Evolutionary conservation across 2,888 invertebrate genomes (phyloP), one percentile per base, ranked within the genome.

Genomic region (Cephus pygmeus): DNA sequence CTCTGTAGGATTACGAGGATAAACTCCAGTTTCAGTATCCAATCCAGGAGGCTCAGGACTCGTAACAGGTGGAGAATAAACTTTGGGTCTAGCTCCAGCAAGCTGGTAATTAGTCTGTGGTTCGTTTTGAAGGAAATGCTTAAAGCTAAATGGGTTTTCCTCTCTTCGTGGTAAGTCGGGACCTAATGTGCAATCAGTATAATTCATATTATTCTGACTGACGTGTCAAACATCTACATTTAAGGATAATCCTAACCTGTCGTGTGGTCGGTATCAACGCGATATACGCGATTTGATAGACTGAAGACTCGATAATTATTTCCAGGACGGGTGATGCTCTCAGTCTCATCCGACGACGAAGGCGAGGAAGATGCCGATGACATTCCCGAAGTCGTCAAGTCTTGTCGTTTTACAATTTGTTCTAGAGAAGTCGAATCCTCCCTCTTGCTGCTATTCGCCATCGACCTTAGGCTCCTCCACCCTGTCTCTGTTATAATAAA

Each of bases 111-210:
- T 94, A 36, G 92, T 92, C 81, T 92, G 93, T 73, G 92, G 88
- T 86, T 95, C 95, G 85, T 95, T 94, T 88, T 95, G 95, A 84
- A 97, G 91, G 90, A 97, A 97, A 90, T 97, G 97, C 89, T 97
- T 96, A 87, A 97, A 96, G 77, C 97, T 97, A 91, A 97, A 96
- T 4, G 96, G 95, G 91, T 96, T 96, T 84, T 96, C 96, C 88
- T 96, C 96, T 84, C 93, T 93, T 76, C 93, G 92, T 80, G 92
- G 91, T 56, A 91, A 91, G 34, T 93, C 93, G 79, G 92, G 90
- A 77, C 92, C 92, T 89, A 73, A 73, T 4, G 23, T 11, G 1
- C 40, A 23, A 68, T 35, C 73, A n/a, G 30, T 77, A 33, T 9
- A 75, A 31, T 34, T n/a, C 23, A 78, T 12, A n/a, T 56, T 34